These are phyloP conservation scores for Mus spicilegus DNA, from an alignment of 2,113 vertebrate genomes.

Conservation along the genomic window DNA sequence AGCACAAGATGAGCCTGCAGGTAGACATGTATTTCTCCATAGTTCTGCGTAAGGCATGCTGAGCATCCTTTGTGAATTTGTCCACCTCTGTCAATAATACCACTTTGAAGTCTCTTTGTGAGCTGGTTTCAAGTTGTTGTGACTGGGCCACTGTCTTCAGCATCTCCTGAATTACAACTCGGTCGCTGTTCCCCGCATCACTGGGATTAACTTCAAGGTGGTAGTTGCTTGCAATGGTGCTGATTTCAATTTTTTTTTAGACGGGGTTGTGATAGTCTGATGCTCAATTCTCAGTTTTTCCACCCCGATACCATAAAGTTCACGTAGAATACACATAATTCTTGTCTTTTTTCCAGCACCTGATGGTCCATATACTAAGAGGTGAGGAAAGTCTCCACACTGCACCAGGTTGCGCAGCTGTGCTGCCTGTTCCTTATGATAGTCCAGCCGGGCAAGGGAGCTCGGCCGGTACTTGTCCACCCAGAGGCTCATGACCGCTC, in stretches of 20 bases:
- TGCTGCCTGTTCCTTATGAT: too few relatives aligned
- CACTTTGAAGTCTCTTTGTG: constrained; percentile 99
- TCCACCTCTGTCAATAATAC: constrained; percentile 97
- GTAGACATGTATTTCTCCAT: constrained; percentile 99
- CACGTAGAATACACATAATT: constrained; percentile 97
- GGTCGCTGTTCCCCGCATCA: constrained; percentile 96
- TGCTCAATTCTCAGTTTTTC: constrained; percentile 98
- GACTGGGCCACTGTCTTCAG: constrained; percentile 98
- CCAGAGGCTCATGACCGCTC: too few relatives aligned
- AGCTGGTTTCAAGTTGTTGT: constrained; percentile 97
- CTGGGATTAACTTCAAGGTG: constrained; percentile 98
- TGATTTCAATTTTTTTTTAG: constrained; percentile 99
- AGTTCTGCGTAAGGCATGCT: constrained; percentile 96
- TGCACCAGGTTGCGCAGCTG: too few relatives aligned
- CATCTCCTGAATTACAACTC: constrained; percentile 97
- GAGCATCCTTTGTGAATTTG: constrained; percentile 97
- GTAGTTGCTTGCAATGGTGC: constrained; percentile 99
- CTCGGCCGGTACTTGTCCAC: too few relatives aligned
- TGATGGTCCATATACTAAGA: constrained; percentile 96
- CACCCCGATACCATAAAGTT: constrained; percentile 96
- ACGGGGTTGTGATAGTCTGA: constrained; percentile 96
- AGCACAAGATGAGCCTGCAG: constrained; percentile 96
- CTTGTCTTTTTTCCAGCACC: constrained; percentile 99
- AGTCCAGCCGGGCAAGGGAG: too few relatives aligned
- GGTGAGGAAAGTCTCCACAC: constrained; percentile 96